These are phyloP conservation scores for Nasonia giraulti DNA, from an alignment of 1,140 invertebrate genomes.

Conservation along the genomic window DNA sequence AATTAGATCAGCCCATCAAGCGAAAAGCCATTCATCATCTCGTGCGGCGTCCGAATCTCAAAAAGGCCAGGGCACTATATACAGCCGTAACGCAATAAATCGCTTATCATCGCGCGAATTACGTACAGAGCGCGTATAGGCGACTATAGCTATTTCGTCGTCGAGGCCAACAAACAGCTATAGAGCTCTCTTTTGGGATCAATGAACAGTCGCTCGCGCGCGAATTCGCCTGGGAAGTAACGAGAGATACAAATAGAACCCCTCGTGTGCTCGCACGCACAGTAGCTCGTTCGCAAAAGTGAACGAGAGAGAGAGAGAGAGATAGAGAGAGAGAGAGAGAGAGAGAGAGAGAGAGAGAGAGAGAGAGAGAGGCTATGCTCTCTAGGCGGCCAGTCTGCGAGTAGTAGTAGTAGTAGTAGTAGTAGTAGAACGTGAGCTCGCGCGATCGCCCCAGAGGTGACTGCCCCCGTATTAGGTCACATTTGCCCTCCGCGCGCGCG, in stretches of 20 bases:
- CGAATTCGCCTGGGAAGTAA: conserved; percentile 64
- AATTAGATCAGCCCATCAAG: too few relatives aligned
- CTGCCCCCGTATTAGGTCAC: conserved; percentile 65
- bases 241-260: conserved; percentile 68
- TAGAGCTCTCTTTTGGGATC: conserved; percentile 25
- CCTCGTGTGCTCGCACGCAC: conserved; percentile 59
- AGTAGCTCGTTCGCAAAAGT: conserved; percentile 40
- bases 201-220: conserved; percentile 41
- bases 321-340: neutral
- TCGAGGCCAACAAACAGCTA: conserved; percentile 26
- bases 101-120: conserved; percentile 11
- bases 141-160: conserved; percentile 13
- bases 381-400: neutral
- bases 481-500: conserved; percentile 55
- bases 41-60: neutral
- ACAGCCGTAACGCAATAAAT: neutral
- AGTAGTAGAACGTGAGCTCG: neutral
- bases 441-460: conserved; percentile 56
- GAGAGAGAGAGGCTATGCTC: neutral
- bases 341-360: neutral
- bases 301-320: neutral
- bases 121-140: neutral
- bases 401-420: neutral
- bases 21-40: too few relatives aligned
- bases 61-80: too few relatives aligned